Evolutionary conservation across 2,888 invertebrate genomes (phyloP), one percentile per base, ranked within the genome.

Genomic region (Euphydryas editha): DNA sequence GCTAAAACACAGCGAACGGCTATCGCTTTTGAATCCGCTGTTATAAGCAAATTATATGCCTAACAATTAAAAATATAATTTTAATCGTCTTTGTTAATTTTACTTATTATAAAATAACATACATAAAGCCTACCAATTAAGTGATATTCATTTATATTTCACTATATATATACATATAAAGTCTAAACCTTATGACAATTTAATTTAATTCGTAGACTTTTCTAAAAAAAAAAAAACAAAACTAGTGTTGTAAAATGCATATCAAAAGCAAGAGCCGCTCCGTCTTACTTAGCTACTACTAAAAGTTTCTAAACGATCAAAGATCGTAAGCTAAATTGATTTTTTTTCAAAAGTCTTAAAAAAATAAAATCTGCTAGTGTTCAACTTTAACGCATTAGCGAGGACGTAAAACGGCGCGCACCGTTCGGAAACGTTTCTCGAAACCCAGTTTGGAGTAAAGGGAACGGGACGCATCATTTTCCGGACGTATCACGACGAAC

Each of bases 401-500:
- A 71, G 92, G 92, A 83, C 94, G 94, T 84, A 97, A 94, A 74
- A 96, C 95, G 82, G 96, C 96, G 76, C 97, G 94, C 74, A 96
- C 96, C 77, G 96, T 96, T 87, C 96, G 95, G 87, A 95, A 97
- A 78, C 95, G 94, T 86, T 95, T 96, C 83, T 94, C 94, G 91
- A 97, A 97, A 80, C 97, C 97, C 79, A 97, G 94, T 86, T 97
- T 97, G 76, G 94, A 95, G 90, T 97, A 97, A 64, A 97, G 94
- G 78, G 95, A 95, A 81, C 96, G 95, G 74, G 97, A 97, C 72
- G 97, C 97, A 86, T 96, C 96, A 87, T 97, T 97, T 87, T 97
- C 97, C 70, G 97, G 97, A 78, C 92, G 88, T 90, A 97, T 97
- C 78, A 97, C 96, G 73, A 97, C 97, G 88, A 97, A 97, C 67